phyloP scores from a whole-genome alignment of 2,888 invertebrate genomes.

The Opisthograptis luteolata region DNA sequence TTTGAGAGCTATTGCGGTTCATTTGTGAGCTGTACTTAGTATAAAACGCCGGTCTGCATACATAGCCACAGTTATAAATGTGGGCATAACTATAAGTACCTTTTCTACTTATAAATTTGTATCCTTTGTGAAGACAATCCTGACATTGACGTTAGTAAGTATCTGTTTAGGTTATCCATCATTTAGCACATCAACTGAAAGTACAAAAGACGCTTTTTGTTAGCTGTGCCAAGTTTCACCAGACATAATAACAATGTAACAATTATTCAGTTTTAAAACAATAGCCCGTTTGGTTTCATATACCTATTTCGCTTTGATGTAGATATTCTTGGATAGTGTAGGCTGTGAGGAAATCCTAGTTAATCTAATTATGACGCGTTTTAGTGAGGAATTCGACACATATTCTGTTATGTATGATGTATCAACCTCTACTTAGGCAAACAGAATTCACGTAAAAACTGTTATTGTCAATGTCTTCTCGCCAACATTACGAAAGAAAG shows the following conservation, averaged over 20 bases:
- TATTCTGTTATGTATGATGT: background rate
- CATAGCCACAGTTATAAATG: no score
- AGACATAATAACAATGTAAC: constrained; percentile 31
- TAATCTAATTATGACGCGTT: constrained; percentile 16
- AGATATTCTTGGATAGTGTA: constrained; percentile 11
- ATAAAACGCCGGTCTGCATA: no score
- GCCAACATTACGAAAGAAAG: no score
- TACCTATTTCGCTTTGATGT: constrained; percentile 18
- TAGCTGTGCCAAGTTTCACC: constrained; percentile 31
- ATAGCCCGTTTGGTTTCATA: constrained; percentile 15
- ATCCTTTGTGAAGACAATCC: background rate
- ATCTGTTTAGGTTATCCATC: constrained; percentile 11
- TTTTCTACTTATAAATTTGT: no score
- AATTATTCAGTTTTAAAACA: constrained; percentile 23
- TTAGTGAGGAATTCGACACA: background rate
- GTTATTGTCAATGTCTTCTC: background rate
- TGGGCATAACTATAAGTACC: no score
- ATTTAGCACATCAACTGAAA: constrained; percentile 4
- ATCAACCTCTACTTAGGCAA: background rate
- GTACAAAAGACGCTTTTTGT: constrained; percentile 23
- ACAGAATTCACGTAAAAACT: no score
- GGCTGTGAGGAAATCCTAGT: constrained; percentile 1
- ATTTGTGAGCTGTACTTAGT: no score
- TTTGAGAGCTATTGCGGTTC: no score
- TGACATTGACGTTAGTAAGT: background rate